Evolutionary conservation across 2,113 vertebrate species (phyloP).

Genomic region (Arizona elegans): DNA sequence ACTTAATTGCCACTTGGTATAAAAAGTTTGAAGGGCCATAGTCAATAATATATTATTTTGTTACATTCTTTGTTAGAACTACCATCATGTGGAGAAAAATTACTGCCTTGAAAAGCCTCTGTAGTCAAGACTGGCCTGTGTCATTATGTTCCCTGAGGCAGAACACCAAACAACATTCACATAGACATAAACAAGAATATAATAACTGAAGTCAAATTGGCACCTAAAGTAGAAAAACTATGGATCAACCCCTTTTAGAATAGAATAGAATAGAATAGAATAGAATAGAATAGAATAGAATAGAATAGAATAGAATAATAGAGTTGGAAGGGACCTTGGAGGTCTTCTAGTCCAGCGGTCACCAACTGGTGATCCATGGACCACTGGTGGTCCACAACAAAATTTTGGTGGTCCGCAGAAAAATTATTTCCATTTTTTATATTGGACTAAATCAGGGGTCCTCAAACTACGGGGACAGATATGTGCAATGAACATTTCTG

Average conservation of each 20-base stretch:
- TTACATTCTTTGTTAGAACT: neutral
- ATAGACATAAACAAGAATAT: neutral
- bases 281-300: too few relatives aligned
- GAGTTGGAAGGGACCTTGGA: too few relatives aligned
- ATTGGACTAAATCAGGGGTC: too few relatives aligned
- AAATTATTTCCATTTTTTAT: too few relatives aligned
- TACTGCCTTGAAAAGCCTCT: slow-evolving; percentile 11
- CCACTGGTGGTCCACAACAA: too few relatives aligned
- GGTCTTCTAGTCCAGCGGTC: too few relatives aligned
- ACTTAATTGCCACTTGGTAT: neutral
- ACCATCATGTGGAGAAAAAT: slow-evolving; percentile 8
- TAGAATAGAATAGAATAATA: too few relatives aligned
- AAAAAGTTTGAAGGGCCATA: neutral
- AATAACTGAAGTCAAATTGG: neutral
- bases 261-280: too few relatives aligned
- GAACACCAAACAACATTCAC: neutral
- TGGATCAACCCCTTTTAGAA: neutral
- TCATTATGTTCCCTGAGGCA: neutral
- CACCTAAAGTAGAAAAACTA: neutral
- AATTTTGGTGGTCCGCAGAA: too few relatives aligned
- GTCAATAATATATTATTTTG: neutral
- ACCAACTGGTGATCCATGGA: too few relatives aligned
- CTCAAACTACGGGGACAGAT: too few relatives aligned
- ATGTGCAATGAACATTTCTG: too few relatives aligned
- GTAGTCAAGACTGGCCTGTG: neutral